Percentiles rank a stretch among this genome's conserved stretches.
phyloP scores from a whole-genome alignment of 2,888 invertebrate species.

The Heliconius erato region DNA sequence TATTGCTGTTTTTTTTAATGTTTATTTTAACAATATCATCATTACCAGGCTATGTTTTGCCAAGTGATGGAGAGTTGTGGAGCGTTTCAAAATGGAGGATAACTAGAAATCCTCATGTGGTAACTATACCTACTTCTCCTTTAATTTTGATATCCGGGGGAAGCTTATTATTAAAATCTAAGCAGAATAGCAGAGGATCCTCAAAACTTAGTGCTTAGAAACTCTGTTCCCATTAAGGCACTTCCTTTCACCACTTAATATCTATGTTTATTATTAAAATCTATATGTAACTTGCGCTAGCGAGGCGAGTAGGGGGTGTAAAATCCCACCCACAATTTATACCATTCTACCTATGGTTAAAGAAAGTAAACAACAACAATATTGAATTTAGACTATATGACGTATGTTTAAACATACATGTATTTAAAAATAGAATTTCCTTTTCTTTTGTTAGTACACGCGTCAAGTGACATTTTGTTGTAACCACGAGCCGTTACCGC shows the following conservation, averaged over 20 bases:
- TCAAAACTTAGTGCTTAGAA: no score
- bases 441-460: slow-evolving; percentile 61
- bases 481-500: slow-evolving; percentile 61
- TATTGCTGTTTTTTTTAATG: not conserved
- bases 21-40: not conserved
- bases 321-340: no score
- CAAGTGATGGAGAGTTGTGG: slow-evolving; percentile 63
- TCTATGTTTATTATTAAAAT: not conserved
- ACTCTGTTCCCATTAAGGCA: no score
- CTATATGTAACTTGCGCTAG: no score
- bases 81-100: slow-evolving; percentile 67
- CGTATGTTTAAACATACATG: no score
- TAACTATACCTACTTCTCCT: slow-evolving; percentile 43
- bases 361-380: no score
- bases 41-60: slow-evolving; percentile 58
- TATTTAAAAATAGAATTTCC: no score
- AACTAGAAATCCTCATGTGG: slow-evolving; percentile 61
- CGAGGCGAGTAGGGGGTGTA: not conserved
- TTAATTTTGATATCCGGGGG: not conserved
- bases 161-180: not conserved
- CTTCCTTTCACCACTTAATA: no score
- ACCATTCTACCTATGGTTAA: no score
- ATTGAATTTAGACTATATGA: no score
- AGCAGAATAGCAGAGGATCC: no score
- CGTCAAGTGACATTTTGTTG: slow-evolving; percentile 66